Percentiles rank a stretch among this genome's conserved stretches.
Evolutionary conservation across 2,888 invertebrate genomes (phyloP).

Genomic region (Clanis bilineata): DNA sequence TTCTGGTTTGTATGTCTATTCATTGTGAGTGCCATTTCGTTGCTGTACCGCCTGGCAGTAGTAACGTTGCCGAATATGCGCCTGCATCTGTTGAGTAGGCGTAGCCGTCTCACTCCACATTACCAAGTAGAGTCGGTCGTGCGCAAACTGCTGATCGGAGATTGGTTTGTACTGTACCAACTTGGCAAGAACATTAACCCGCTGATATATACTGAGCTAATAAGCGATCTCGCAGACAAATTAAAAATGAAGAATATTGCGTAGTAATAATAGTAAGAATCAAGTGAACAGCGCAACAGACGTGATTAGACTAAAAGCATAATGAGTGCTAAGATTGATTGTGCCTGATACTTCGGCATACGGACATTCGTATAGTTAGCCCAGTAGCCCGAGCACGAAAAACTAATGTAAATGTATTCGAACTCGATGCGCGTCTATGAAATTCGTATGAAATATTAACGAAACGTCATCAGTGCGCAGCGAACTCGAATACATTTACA

Average conservation of each 20-base stretch:
- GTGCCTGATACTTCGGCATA: too few species aligned
- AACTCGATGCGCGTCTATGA: too few species aligned
- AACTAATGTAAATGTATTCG: too few species aligned
- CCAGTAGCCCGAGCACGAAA: too few species aligned
- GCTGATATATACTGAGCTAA: slow-evolving; percentile 92
- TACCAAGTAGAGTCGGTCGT: slow-evolving; percentile 90
- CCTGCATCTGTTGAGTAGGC: slow-evolving; percentile 89
- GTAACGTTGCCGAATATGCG: slow-evolving; percentile 90
- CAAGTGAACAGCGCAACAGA: too few species aligned
- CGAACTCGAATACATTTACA: too few species aligned
- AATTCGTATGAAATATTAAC: too few species aligned
- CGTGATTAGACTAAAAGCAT: too few species aligned
- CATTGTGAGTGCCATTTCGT: slow-evolving; percentile 89
- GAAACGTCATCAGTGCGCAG: too few species aligned
- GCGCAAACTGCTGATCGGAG: slow-evolving; percentile 92
- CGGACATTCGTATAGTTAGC: too few species aligned
- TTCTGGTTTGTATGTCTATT: slow-evolving; percentile 95
- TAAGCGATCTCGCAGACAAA: slow-evolving; percentile 89
- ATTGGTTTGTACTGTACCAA: slow-evolving; percentile 96
- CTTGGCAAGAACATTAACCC: slow-evolving; percentile 97
- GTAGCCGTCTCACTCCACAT: slow-evolving; percentile 90
- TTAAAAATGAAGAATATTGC: slow-evolving; percentile 78
- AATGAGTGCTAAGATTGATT: too few species aligned
- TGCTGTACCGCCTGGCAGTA: slow-evolving; percentile 90
- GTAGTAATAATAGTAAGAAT: too few species aligned